These are phyloP conservation scores for Chaetodon trifascialis DNA, from an alignment of 2,113 vertebrate species.

Conservation along the genomic window DNA sequence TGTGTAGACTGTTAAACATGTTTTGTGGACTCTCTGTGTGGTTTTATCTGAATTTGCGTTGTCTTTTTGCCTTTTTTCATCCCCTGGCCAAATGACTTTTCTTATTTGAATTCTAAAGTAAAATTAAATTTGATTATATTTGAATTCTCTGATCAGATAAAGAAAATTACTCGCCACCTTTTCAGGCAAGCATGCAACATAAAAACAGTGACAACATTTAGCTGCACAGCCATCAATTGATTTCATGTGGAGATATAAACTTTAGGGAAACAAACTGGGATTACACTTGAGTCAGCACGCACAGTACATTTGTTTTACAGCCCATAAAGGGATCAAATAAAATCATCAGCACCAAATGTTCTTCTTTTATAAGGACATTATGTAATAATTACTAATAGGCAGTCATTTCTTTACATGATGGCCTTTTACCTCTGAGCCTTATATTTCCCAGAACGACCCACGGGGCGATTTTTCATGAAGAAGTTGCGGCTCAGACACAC, in stretches of 20 bases:
- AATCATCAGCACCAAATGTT: background rate
- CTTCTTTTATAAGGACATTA: background rate
- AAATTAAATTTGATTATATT: background rate
- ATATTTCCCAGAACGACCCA: slow-evolving; percentile 82
- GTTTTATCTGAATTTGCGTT: background rate
- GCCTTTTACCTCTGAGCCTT: slow-evolving; percentile 72
- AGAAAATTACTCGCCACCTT: background rate
- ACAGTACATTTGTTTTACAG: background rate
- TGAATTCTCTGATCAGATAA: too few species aligned
- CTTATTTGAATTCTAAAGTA: background rate
- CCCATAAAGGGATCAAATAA: background rate
- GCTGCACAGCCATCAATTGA: background rate
- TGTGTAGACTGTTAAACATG: background rate
- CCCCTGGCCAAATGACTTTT: background rate
- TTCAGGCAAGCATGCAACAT: background rate
- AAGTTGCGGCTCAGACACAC: slow-evolving; percentile 77
- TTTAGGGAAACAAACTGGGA: background rate
- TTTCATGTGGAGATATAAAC: background rate
- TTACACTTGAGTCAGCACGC: background rate
- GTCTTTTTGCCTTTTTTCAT: background rate
- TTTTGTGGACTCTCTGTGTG: background rate
- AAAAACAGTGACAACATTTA: background rate
- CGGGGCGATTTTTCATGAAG: slow-evolving; percentile 76
- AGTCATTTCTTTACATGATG: background rate
- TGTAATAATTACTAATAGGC: background rate